Base-by-base conservation (phyloP, 2,797 vertebrate species). In the Malurus splendens region DNA sequence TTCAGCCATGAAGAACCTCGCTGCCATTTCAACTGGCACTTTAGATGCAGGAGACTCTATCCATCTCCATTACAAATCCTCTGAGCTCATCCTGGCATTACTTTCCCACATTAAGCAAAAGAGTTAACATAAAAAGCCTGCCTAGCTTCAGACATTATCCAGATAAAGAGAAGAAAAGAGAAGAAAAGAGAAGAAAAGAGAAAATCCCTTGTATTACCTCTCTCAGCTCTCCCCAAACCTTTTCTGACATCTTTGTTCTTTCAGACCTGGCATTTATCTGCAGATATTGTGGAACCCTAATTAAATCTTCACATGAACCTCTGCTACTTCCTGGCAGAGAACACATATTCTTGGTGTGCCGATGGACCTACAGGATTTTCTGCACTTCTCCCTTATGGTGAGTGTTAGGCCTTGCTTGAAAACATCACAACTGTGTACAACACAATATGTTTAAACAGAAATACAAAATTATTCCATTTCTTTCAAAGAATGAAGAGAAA, bases 31-130 rank as follows among this genome's bases (percentile, higher is more conserved):
- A 87, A 52, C 48, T 14, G 36, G 80, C 70, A 79, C 60, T 91
- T 89, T 2, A 78, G 85, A 90, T 62, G 55, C 70, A 75, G 51
- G 62, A 93, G 82, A 77, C 79, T 92, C 86, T 25, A 66, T 86
- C 73, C 86, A 92, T 90, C 91, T 93, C 93, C 82, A 73, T 95
- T 95, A 94, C 90, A 93, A 92, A 92, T 90, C 89, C 89, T 89
- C 76, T 23, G 56, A 73, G 92, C 92, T 91, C 93, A 93, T 92
- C 92, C 87, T 50, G 76, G 92, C 89, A 73, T 89, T 76, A 94
- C 89, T 92, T 94, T 89, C 86, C 81, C 82, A 94, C 86, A 84
- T 90, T 87, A 94, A 90, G 93, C 87, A 94, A 89, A 94, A 93
- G 86, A 90, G 89, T 86, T 90, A 66, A 73, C 80, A 73, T 73